These are phyloP conservation scores for Malacosoma neustria DNA, from an alignment of 2,888 invertebrate genomes.

Conservation along the genomic window DNA sequence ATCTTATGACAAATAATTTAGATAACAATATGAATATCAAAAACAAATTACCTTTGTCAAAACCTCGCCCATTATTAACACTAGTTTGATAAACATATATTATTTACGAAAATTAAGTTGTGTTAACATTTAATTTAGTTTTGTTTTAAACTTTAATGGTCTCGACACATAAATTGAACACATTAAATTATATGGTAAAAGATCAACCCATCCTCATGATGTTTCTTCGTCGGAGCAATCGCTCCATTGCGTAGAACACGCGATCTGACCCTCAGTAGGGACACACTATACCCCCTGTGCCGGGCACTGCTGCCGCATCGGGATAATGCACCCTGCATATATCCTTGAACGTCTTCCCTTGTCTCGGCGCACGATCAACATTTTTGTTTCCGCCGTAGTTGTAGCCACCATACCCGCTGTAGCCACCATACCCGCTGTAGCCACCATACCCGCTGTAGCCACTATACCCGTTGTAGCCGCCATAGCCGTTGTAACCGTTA, in stretches of 20 bases:
- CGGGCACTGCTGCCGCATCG: conserved; percentile 65
- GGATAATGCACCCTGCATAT: conserved; percentile 81
- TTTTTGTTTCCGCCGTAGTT: conserved; percentile 20
- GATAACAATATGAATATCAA: no score
- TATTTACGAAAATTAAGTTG: no score
- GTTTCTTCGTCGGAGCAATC: conserved; percentile 63
- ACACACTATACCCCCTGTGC: conserved; percentile 76
- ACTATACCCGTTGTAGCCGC: conserved; percentile 29
- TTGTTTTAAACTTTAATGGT: not conserved
- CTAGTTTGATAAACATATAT: no score
- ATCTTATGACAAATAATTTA: no score
- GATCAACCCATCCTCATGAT: conserved; percentile 69
- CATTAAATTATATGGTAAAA: conserved; percentile 10
- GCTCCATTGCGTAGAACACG: conserved; percentile 73
- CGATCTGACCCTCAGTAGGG: conserved; percentile 75
- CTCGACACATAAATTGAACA: conserved; percentile 4
- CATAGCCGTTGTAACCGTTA: conserved; percentile 24
- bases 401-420: conserved; percentile 28
- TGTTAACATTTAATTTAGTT: no score
- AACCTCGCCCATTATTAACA: conserved; percentile 1
- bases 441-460: conserved; percentile 29
- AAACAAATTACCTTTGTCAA: no score
- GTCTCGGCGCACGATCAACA: conserved; percentile 29
- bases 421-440: conserved; percentile 25
- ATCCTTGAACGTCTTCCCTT: conserved; percentile 78